Evolutionary conservation across 2,888 invertebrate species (phyloP), one percentile per base, ranked within the genome.

Genomic region (Tipula lateralis): DNA sequence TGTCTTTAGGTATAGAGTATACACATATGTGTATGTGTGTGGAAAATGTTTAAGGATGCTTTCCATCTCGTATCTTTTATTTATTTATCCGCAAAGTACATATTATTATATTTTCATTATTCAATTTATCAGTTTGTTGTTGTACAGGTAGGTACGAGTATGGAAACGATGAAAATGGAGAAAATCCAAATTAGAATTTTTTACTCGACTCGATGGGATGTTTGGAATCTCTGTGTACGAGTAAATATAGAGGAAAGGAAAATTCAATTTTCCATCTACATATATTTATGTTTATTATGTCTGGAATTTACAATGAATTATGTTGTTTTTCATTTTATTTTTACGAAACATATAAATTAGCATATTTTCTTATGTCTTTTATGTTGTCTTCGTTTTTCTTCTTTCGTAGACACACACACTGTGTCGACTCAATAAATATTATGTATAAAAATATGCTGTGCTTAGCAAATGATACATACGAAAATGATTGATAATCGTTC

Each of bases 231-330:
- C 66, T 66, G 19, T 66, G 39, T 39, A 39, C n/a, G 2, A 2
- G 13, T 39, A 39, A 2, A 39, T 39, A 66, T 9, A 66, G 24
- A 7, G 24, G 66, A 66, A 66, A 7, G 24, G 66, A 66, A 66
- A 66, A 66, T 66, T 66, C 66, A 66, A 66, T 66, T 66, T 66
- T 66, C 66, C 24, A 66, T 66, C 66, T 66, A n/a, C n/a, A n/a
- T n/a, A n/a, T n/a, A 66, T 66, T 66, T 66, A 66, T 24, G 12
- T 66, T 66, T 66, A 66, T 66, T 66, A 66, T 66, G 66, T 66
- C 66, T 66, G 66, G 24, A 66, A 66, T 66, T 66, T 66, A 24
- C 66, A 24, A 66, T 66, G 24, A 66, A 66, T 66, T 66, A 66
- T 24, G 24, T 66, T 66, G n/a, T n/a, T n/a, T n/a, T n/a, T n/a